Base-by-base conservation (phyloP, 2,797 vertebrate genomes). In the Chrysolophus pictus region DNA sequence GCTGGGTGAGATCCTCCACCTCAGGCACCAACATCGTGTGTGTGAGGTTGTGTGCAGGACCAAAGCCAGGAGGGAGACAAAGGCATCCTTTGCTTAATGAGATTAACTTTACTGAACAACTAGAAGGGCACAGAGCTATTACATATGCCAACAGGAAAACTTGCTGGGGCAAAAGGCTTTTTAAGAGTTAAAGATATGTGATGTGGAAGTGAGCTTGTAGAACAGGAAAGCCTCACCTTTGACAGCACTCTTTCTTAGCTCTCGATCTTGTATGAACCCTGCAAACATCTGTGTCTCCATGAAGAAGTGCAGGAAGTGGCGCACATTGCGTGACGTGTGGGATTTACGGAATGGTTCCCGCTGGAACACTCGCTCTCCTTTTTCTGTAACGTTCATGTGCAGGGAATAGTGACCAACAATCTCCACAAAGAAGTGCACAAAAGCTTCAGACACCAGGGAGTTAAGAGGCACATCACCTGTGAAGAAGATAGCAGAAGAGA, bases 241-340 rank as follows among this genome's bases (percentile, higher is more conserved):
- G 71, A 97, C 98, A 12, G 96, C 96, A 46, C 96, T 99, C 96
- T 98, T 99, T 76, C 98, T 97, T 58, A 99, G 98, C 95, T 99
- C 99, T 78, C 99, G 98, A 96, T 99, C 99, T 94, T 99, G 99
- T 94, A 99, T 98, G 97, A 99, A 99, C 51, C 99, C 99, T 1
- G 99, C 98, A 29, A 99, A 99, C 99, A 99, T 99, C 97, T 99
- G 99, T 0, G 99, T 99, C 39, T 99, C 99, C 99, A 99, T 99
- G 97, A 99, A 99, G 95, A 98, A 98, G 95, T 99, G 99, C 94
- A 99, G 97, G 95, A 99, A 99, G 89, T 98, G 98, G 14, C 99
- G 98, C 17, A 98, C 98, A 4, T 97, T 98, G 4, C 98, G 98
- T 4, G 99, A 99, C 5, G 97, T 98, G 53, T 99, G 99, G 14